A percentile compares a stretch with the other conserved stretches of the same genome.
phyloP scores from a whole-genome alignment of 2,113 vertebrate genomes.

The Saguinus midas region DNA sequence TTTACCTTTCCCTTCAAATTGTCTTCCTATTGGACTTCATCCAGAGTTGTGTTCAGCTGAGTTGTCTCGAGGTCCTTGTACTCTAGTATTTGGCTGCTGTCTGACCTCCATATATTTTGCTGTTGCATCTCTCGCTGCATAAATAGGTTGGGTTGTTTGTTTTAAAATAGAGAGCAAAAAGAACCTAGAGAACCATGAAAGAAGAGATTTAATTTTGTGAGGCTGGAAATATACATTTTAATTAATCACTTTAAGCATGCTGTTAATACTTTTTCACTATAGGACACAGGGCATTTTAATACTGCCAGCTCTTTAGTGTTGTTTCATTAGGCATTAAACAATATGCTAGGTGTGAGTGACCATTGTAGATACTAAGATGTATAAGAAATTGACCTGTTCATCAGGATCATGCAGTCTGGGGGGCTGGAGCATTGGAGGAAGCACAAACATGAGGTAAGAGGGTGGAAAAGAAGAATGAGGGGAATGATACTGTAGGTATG shows the following conservation, averaged over 20 bases:
- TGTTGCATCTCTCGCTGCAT: conserved; percentile 26
- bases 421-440: neutral
- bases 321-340: conserved; percentile 44
- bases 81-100: conserved; percentile 13
- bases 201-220: conserved; percentile 48
- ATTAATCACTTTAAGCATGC: conserved; percentile 6
- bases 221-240: conserved; percentile 31
- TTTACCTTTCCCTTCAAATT: conserved; percentile 55
- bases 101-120: conserved; percentile 53
- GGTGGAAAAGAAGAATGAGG: neutral
- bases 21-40: conserved; percentile 52
- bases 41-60: conserved; percentile 15
- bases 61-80: conserved; percentile 5
- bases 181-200: conserved; percentile 19
- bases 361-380: conserved; percentile 1
- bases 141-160: conserved; percentile 40
- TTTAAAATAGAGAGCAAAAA: conserved; percentile 34
- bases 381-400: neutral
- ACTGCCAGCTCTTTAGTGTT: conserved; percentile 6
- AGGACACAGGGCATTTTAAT: conserved; percentile 17
- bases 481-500: neutral
- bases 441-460: neutral
- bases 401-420: conserved; percentile 5
- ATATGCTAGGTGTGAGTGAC: neutral
- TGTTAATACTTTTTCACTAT: neutral